phyloP scores from a whole-genome alignment of 1,140 invertebrate genomes.

The Drosophila lowei region DNA sequence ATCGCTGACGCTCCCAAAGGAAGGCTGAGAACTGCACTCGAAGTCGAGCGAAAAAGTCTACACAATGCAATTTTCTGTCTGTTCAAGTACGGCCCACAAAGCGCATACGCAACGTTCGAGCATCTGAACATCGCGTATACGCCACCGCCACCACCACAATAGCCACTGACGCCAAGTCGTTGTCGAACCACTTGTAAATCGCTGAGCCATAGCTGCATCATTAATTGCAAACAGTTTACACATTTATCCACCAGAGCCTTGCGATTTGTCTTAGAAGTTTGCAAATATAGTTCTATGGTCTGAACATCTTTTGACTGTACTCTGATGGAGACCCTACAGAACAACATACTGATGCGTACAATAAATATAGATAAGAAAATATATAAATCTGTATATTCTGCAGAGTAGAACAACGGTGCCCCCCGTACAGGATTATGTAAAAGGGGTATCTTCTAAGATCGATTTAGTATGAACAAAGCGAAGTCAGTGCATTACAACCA shows the following conservation, averaged over 20 bases:
- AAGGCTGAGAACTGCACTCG: constrained; percentile 64
- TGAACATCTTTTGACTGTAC: constrained; percentile 19
- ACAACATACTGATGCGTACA: too few relatives aligned
- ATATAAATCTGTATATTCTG: too few relatives aligned
- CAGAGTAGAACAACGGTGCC: too few relatives aligned
- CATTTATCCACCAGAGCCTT: constrained; percentile 15
- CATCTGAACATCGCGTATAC: constrained; percentile 65
- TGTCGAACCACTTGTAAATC: constrained; percentile 52
- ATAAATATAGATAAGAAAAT: too few relatives aligned
- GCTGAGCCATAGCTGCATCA: constrained; percentile 71
- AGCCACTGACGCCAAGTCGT: background rate
- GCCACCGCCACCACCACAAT: constrained; percentile 36
- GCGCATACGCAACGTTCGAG: constrained; percentile 58
- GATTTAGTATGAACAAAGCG: too few relatives aligned
- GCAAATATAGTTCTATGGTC: constrained; percentile 32
- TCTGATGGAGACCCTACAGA: background rate
- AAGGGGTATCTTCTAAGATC: too few relatives aligned
- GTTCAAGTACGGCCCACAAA: constrained; percentile 55
- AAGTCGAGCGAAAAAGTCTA: constrained; percentile 1
- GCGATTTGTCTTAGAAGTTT: constrained; percentile 57
- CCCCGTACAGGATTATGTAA: too few relatives aligned
- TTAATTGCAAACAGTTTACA: constrained; percentile 57
- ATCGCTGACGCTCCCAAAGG: constrained; percentile 52
- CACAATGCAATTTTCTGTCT: constrained; percentile 18
- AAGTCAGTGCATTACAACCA: too few relatives aligned